These are phyloP conservation scores for Riptortus pedestris DNA, from an alignment of 1,140 invertebrate genomes.

Conservation along the genomic window DNA sequence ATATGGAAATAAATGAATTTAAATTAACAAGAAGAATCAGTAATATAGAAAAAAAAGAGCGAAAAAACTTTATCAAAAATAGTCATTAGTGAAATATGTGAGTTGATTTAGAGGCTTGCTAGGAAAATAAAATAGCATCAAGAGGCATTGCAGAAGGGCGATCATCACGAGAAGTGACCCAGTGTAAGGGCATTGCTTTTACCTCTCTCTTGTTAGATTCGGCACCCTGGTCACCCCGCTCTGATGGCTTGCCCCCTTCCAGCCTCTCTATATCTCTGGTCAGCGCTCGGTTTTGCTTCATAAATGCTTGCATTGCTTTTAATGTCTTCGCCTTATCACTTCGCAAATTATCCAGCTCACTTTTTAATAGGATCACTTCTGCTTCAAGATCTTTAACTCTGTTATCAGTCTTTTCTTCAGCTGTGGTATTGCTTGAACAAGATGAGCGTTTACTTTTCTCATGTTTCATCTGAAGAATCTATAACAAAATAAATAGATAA, in stretches of 20 bases:
- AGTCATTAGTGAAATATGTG: no score
- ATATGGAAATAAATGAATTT: no score
- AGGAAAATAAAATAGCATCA: background rate
- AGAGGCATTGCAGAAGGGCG: background rate
- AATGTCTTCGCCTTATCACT: conserved; percentile 9
- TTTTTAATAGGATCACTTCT: background rate
- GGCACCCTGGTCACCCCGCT: background rate
- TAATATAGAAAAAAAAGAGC: no score
- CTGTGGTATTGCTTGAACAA: no score
- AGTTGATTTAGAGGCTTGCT: no score
- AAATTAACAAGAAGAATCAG: no score
- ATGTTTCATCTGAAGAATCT: background rate
- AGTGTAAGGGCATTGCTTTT: background rate
- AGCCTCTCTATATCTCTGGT: conserved; percentile 20
- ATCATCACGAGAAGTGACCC: background rate
- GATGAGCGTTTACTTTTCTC: background rate
- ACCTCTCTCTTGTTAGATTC: conserved; percentile 11
- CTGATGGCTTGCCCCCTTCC: background rate
- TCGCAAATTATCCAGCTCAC: background rate
- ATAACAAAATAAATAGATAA: conserved; percentile 2
- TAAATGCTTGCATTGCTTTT: conserved; percentile 20
- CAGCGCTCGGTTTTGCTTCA: conserved; percentile 22
- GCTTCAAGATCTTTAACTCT: background rate
- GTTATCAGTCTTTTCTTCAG: background rate
- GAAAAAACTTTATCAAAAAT: no score